Evolutionary conservation across 2,797 vertebrate species (phyloP).

Genomic region (Tolypeutes matacus): DNA sequence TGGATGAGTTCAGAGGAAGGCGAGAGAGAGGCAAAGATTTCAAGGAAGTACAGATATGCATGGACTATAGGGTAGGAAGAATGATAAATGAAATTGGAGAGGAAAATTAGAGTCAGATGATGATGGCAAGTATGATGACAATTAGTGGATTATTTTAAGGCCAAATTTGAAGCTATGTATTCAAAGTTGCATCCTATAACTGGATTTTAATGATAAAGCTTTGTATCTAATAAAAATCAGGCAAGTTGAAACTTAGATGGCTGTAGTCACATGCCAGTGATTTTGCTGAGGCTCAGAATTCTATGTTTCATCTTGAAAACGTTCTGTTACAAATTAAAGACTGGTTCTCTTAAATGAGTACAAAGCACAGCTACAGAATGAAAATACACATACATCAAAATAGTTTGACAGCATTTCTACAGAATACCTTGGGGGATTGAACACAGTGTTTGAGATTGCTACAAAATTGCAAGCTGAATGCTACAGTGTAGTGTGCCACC

Average conservation of each 20-base stretch:
- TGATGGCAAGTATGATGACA: not conserved
- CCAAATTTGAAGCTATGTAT: not conserved
- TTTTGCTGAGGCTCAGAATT: constrained; percentile 71
- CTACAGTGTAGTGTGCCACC: constrained; percentile 28
- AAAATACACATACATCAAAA: constrained; percentile 70
- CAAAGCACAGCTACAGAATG: constrained; percentile 72
- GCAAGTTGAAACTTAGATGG: not conserved
- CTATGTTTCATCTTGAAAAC: constrained; percentile 67
- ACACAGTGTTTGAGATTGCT: constrained; percentile 70
- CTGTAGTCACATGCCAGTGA: constrained; percentile 54
- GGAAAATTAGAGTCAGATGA: not conserved
- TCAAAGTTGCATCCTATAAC: not conserved
- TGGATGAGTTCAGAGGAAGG: not conserved
- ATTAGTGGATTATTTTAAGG: not conserved
- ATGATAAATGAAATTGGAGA: not conserved
- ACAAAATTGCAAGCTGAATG: constrained; percentile 78
- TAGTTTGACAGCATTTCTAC: constrained; percentile 81
- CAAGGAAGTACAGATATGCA: not conserved
- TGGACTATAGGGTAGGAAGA: not conserved
- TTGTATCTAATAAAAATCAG: constrained; percentile 18
- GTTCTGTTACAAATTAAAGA: constrained; percentile 80
- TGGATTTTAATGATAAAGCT: not conserved
- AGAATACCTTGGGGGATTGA: constrained; percentile 75
- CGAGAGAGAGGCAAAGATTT: not conserved
- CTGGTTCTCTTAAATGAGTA: constrained; percentile 78